Evolutionary conservation across 2,888 invertebrate genomes (phyloP), one percentile per base, ranked within the genome.

Genomic region (Stomorhina lunata): DNA sequence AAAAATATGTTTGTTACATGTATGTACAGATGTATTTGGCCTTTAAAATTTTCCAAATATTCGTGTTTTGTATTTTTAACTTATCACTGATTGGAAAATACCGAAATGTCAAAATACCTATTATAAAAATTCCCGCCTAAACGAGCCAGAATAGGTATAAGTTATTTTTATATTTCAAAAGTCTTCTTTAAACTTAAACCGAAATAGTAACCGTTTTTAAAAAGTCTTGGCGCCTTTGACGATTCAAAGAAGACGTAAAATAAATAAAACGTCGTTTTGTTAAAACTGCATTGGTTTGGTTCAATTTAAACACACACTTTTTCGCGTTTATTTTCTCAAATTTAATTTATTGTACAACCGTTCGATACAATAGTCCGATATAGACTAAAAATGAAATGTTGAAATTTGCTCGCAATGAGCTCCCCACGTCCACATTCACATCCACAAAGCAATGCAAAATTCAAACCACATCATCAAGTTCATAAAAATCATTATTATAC

Each of bases 281-380:
- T 66, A 29, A 72, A 45, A 63, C 40, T 63, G 61, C 61, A 40
- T 69, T 79, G 65, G 43, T 73, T 50, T 78, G n/a, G n/a, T n/a
- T n/a, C n/a, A n/a, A n/a, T 45, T 32, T 3, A 50, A 37, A 63
- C 63, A 78, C n/a, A 48, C 10, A 34, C 17, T 20, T 40, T 17
- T 48, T 65, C 45, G 66, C 66, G 17, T 34, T 50, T 22, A 4
- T 50, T n/a, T 53, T 69, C 15, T 17, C 10, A 43, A 72, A 10
- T 40, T n/a, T n/a, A n/a, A n/a, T n/a, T 61, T 75, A 80, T 84
- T 63, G 65, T 48, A 87, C 88, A 87, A 88, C 88, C 87, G 87
- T 86, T 84, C 86, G 87, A 85, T 87, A 87, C 87, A 87, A 87
- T 86, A 86, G 88, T 88, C 88, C 85, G 86, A 85, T 86, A 85